phyloP scores from a whole-genome alignment of 2,888 invertebrate genomes.

The Patella caerulea region DNA sequence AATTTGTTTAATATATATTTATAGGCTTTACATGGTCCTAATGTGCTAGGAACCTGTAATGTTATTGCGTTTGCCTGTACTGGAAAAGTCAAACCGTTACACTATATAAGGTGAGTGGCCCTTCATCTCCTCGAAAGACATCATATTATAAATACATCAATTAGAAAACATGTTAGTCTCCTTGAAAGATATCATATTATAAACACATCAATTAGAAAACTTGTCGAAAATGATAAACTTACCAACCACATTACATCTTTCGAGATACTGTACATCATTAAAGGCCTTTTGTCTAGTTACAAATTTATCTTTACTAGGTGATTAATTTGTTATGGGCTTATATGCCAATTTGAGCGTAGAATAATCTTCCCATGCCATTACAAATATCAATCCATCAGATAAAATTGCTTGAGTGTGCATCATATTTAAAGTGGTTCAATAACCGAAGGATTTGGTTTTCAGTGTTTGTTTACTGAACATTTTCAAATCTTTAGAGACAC shows the following conservation, averaged over 20 bases:
- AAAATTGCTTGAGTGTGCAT: too few relatives aligned
- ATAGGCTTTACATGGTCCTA: slow-evolving; percentile 71
- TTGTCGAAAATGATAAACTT: background rate
- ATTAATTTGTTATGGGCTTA: too few relatives aligned
- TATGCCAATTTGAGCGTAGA: too few relatives aligned
- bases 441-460: too few relatives aligned
- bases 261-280: background rate
- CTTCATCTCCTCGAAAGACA: background rate
- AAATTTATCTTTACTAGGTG: too few relatives aligned
- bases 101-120: slow-evolving; percentile 68
- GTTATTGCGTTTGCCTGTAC: slow-evolving; percentile 70
- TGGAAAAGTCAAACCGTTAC: slow-evolving; percentile 72
- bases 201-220: background rate
- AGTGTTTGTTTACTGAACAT: too few relatives aligned
- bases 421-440: too few relatives aligned
- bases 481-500: too few relatives aligned
- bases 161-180: background rate
- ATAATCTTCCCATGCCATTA: too few relatives aligned
- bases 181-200: background rate
- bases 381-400: too few relatives aligned
- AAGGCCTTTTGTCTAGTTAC: too few relatives aligned
- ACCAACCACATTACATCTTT: background rate
- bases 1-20: slow-evolving; percentile 15
- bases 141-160: too few relatives aligned
- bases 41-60: slow-evolving; percentile 72